These are phyloP conservation scores for Calypte anna DNA, from an alignment of 2,113 vertebrate genomes.

Conservation along the genomic window DNA sequence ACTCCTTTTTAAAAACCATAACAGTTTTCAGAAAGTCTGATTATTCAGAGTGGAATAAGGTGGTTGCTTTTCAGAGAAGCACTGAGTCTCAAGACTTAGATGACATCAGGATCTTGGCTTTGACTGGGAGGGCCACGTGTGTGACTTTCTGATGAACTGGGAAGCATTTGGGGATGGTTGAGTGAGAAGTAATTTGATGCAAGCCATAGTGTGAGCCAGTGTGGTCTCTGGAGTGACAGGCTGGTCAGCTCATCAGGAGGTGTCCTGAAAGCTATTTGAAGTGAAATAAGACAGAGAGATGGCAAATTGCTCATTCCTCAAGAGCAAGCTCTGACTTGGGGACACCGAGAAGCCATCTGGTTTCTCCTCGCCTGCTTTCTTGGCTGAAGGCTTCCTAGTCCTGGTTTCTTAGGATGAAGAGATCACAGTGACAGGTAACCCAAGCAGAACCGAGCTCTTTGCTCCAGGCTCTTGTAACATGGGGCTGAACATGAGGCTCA, in stretches of 20 bases:
- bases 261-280: fast-evolving
- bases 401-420: not conserved
- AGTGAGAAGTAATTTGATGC: not conserved
- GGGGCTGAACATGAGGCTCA: not conserved
- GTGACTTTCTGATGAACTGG: not conserved
- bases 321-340: not conserved
- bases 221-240: not conserved
- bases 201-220: not conserved
- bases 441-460: not conserved
- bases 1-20: not conserved
- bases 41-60: not conserved
- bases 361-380: conserved; percentile 14
- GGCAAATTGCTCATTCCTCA: not conserved
- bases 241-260: not conserved
- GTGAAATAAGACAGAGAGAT: not conserved
- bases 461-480: not conserved
- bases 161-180: not conserved
- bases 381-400: conserved; percentile 4
- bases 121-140: not conserved
- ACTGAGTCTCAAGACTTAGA: not conserved
- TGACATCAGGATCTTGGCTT: not conserved
- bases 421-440: not conserved
- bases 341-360: not conserved
- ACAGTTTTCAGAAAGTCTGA: not conserved
- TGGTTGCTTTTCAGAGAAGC: not conserved